These are phyloP conservation scores for Ivindomyrus marchei DNA, from an alignment of 2,113 vertebrate species.

Conservation along the genomic window DNA sequence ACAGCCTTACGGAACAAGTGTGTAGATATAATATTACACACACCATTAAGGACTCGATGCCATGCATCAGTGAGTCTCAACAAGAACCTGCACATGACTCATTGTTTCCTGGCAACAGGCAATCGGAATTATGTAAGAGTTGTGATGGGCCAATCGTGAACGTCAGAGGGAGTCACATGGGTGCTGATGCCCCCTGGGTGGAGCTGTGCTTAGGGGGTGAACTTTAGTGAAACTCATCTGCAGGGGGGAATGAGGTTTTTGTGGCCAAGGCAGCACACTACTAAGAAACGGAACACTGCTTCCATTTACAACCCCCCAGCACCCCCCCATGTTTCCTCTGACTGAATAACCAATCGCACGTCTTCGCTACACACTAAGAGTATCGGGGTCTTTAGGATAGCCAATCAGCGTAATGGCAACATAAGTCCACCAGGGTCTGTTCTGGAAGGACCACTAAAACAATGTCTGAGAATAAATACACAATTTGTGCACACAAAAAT, in stretches of 20 bases:
- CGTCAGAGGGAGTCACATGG: not conserved
- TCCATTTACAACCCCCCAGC: not conserved
- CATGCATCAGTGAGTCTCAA: not conserved
- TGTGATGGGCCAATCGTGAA: not conserved
- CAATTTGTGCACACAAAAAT: not conserved
- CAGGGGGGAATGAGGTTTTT: not conserved
- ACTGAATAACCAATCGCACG: not conserved
- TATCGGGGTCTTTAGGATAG: not conserved
- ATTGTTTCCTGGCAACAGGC: not conserved
- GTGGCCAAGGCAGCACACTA: not conserved
- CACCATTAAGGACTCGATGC: not conserved
- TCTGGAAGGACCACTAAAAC: not conserved
- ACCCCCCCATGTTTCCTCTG: not conserved
- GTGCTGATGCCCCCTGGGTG: not conserved
- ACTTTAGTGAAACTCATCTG: not conserved
- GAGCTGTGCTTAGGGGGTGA: not conserved
- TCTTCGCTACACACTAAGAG: not conserved
- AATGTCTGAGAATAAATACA: not conserved
- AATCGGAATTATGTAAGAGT: not conserved
- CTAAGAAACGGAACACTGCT: constrained; percentile 1
- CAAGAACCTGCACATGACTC: not conserved
- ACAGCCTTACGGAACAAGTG: not conserved
- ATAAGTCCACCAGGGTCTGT: not conserved
- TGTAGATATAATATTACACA: not conserved
- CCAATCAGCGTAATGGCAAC: not conserved